phyloP scores from a whole-genome alignment of 2,888 invertebrate species.

The Tiphia femorata region DNA sequence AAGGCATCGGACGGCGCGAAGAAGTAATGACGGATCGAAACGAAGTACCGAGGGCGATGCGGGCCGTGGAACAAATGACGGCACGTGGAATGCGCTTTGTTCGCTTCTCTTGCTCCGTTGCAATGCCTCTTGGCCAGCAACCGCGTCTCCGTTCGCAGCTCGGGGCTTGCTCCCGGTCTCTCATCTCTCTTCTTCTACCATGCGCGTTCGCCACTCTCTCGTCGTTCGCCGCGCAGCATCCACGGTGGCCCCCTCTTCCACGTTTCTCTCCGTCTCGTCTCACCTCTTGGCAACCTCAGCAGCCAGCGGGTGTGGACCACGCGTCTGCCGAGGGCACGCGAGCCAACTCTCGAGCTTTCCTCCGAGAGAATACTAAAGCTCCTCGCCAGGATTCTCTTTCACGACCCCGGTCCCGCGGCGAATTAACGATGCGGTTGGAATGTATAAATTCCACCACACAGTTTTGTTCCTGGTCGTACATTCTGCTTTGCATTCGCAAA shows the following conservation, averaged over 20 bases:
- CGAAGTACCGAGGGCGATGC: conserved; percentile 45
- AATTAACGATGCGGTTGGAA: too few species aligned
- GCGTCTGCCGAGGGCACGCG: conserved; percentile 41
- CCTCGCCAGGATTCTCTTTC: conserved; percentile 7
- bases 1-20: conserved; percentile 31
- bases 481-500: too few species aligned
- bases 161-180: not conserved
- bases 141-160: conserved; percentile 33
- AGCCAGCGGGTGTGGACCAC: conserved; percentile 36
- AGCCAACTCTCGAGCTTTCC: conserved; percentile 46
- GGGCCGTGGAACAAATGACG: conserved; percentile 60
- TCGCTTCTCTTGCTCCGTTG: conserved; percentile 49
- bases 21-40: conserved; percentile 54
- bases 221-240: not conserved
- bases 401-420: too few species aligned
- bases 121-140: conserved; percentile 34
- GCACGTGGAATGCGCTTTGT: conserved; percentile 65
- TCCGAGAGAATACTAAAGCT: conserved; percentile 40
- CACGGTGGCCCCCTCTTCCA: conserved; percentile 9
- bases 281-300: conserved; percentile 51
- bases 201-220: not conserved
- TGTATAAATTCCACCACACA: too few species aligned
- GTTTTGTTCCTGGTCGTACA: too few species aligned
- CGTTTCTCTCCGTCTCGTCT: conserved; percentile 38
- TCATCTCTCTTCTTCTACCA: not conserved